Base-by-base conservation (phyloP, 2,888 invertebrate species). In the Plagiodera versicolora region DNA sequence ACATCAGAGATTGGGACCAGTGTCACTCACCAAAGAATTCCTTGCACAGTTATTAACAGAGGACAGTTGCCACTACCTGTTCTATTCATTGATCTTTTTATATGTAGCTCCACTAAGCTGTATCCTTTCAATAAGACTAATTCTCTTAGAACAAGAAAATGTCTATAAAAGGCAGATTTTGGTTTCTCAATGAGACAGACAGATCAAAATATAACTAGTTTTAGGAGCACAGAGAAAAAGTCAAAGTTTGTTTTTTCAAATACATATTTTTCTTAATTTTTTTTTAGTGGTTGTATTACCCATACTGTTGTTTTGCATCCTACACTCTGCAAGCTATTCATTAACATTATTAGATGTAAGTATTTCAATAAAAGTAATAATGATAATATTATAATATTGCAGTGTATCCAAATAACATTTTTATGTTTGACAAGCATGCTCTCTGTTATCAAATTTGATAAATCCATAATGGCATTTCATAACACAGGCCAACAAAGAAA, bases 41-140 rank as follows among this genome's bases (percentile, higher is more conserved):
- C 81, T 98, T 62, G 85, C 87, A 6, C 82, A 86, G 53, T 82
- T 98, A 69, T 84, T 95, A 72, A 79, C 90, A 19, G 98, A 99
- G 80, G 94, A 94, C 81, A 95, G 96, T 72, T 96, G 94, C 66
- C 99, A 99, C 79, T 99, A 99, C 77, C 84, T 99, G 67, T 89
- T 98, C 82, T 99, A 92, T 81, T 94, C 96, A 48, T 82, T 97
- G 70, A 94, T 98, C 76, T 99, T 99, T 81, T 86, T 98, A 74
- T 95, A 92, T 79, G 91, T 91, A 32, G 84, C 90, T 59, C 96
- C 98, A 20, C 89, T 95, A 55, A 88, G 95, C 68, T 84, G 94
- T 95, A 92, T 89, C 89, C 89, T 89, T 90, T 86, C 6, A 6
- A 24, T 24, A 6, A 24, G 24, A 24, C 4, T 24, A 5, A 24